Evolutionary conservation across 2,797 vertebrate species (phyloP).

Genomic region (Anguilla marmorata): DNA sequence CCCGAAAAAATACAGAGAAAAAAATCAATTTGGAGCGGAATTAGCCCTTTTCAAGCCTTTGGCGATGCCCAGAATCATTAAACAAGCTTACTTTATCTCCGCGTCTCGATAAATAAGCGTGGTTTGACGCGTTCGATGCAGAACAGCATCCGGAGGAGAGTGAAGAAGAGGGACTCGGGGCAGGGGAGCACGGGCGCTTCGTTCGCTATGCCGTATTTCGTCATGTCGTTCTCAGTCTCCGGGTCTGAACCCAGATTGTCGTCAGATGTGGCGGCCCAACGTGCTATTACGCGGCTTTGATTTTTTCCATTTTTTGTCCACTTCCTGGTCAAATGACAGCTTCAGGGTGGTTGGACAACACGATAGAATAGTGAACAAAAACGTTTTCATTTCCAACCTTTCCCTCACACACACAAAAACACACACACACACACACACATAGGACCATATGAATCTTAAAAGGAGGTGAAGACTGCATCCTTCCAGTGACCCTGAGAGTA

Average conservation of each 20-base stretch:
- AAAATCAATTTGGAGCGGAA: conserved; percentile 17
- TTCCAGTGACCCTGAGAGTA: too few species aligned
- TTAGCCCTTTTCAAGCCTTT: not conserved
- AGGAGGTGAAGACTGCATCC: too few species aligned
- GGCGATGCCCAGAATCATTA: not conserved
- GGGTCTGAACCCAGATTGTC: not conserved
- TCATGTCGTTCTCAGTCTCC: not conserved
- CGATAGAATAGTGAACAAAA: not conserved
- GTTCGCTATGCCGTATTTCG: not conserved
- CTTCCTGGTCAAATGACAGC: not conserved
- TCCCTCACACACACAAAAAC: not conserved
- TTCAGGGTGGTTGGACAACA: not conserved
- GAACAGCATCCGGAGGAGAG: not conserved
- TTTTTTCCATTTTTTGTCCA: not conserved
- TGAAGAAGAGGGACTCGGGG: not conserved
- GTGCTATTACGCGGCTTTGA: not conserved
- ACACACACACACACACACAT: not conserved
- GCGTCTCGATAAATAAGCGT: not conserved
- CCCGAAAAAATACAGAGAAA: not conserved
- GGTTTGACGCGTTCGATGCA: not conserved
- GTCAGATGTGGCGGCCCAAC: not conserved
- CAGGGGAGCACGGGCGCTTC: not conserved
- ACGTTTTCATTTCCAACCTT: too few species aligned
- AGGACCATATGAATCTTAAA: too few species aligned
- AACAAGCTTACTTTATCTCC: not conserved